Base-by-base conservation (phyloP, 2,797 vertebrate species). In the Tachyglossus aculeatus region DNA sequence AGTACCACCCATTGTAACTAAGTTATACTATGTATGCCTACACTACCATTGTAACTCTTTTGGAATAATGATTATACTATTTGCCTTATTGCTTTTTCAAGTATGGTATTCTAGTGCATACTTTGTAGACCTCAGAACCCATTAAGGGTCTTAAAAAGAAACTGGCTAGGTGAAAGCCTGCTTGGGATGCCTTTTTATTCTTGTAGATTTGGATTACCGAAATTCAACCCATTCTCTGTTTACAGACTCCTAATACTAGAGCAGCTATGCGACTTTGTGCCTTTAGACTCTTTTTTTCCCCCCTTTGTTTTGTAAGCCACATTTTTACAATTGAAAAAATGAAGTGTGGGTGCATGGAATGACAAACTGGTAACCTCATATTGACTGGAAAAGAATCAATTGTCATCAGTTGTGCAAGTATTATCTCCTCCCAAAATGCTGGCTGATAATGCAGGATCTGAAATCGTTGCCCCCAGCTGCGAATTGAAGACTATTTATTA, bases 81-180 rank as follows among this genome's bases (percentile, higher is more conserved):
- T 92, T 93, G 93, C 93, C 92, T 94, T 93, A 93, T 85, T 91
- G 88, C 92, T 91, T 86, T 91, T 89, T 90, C 86, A 92, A 90
- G 85, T 91, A 90, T 9, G 27, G 72, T 91, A 88, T 92, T 80
- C 82, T 90, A 85, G 88, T 83, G 88, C 89, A 84, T 91, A 91
- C 89, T 88, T 86, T 47, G 59, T 92, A 91, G 91, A 92, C 90
- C 90, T 92, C 87, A 88, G 73, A 85, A 78, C 88, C 86, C 64
- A 80, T 68, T 69, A 77, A 77, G 87, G 89, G 73, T 90, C 84
- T 91, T 83, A 88, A n/a, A n/a, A 87, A 80, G 85, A 89, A 90
- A 86, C 41, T 70, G 88, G 89, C 85, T 78, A 71, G 80, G 36
- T 81, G 71, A 86, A 84, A 84, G 91, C 89, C 90, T 78, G 55